These are phyloP conservation scores for Anthopleura sola DNA, from an alignment of 64 coral and sea anemone species.

Conservation along the genomic window DNA sequence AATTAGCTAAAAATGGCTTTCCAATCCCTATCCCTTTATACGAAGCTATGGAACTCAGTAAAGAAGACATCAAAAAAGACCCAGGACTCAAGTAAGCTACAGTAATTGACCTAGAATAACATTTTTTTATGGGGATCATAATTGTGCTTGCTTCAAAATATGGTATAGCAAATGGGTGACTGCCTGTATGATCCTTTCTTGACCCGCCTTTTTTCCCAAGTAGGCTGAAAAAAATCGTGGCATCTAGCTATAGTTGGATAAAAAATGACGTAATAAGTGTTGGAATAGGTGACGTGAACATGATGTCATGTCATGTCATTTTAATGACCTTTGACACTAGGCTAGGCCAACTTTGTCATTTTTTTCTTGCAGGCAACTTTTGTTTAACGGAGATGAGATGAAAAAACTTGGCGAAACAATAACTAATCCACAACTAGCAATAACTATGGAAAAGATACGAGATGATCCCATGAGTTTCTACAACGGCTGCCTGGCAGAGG, in stretches of 20 bases:
- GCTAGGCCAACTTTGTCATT: not conserved
- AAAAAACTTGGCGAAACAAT: constrained; percentile 79
- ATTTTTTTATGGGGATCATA: not conserved
- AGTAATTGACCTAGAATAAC: too few relatives aligned
- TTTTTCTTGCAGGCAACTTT: constrained; percentile 58
- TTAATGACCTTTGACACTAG: too few relatives aligned
- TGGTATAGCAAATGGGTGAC: too few relatives aligned
- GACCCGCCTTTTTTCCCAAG: too few relatives aligned
- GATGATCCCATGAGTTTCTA: constrained; percentile 53
- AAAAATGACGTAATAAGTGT: too few relatives aligned
- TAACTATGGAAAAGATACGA: constrained; percentile 60
- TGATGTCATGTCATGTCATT: too few relatives aligned
- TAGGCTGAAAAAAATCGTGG: too few relatives aligned
- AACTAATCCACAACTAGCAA: constrained; percentile 65
- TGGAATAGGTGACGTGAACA: too few relatives aligned
- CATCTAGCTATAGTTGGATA: too few relatives aligned
- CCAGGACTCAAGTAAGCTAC: constrained; percentile 60
- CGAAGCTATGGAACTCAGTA: constrained; percentile 34
- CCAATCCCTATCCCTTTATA: constrained; percentile 50
- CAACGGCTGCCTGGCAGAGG: constrained; percentile 32
- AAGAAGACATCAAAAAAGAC: constrained; percentile 32
- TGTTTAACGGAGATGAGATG: constrained; percentile 67
- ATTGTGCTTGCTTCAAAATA: not conserved
- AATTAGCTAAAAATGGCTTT: constrained; percentile 76
- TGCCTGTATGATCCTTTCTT: too few relatives aligned